These are phyloP conservation scores for Pemphigus obesinymphae DNA, from an alignment of 1,140 invertebrate species.

Conservation along the genomic window DNA sequence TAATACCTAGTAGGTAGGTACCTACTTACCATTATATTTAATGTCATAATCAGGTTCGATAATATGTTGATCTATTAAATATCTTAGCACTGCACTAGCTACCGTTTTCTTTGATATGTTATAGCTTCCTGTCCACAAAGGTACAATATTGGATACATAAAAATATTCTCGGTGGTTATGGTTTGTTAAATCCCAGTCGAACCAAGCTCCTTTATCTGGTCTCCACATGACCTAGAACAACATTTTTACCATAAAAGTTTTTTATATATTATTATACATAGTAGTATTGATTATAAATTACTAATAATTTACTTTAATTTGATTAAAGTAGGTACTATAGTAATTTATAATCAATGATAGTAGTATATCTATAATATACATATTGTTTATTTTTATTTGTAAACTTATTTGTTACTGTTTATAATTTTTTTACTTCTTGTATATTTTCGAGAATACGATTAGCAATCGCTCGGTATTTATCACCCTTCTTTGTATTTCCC, in stretches of 20 bases:
- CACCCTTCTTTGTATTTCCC: slow-evolving; percentile 54
- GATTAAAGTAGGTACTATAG: no score
- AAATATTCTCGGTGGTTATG: slow-evolving; percentile 57
- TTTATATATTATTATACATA: no score
- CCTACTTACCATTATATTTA: slow-evolving; percentile 39
- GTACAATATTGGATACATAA: slow-evolving; percentile 68
- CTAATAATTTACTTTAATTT: no score
- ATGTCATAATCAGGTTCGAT: slow-evolving; percentile 46
- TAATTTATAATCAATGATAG: slow-evolving; percentile 1
- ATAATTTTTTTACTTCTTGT: slow-evolving; percentile 45
- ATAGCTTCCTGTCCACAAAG: slow-evolving; percentile 64
- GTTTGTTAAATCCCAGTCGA: slow-evolving; percentile 61
- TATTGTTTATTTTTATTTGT: no score
- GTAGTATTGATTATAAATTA: no score
- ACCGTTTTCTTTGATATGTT: slow-evolving; percentile 44
- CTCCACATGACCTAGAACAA: slow-evolving; percentile 78
- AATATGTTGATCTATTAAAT: slow-evolving; percentile 55
- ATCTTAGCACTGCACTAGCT: slow-evolving; percentile 52
- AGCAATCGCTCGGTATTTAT: slow-evolving; percentile 53
- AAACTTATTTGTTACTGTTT: no score
- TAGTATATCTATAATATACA: no score
- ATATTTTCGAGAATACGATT: slow-evolving; percentile 52
- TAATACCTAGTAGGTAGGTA: no score
- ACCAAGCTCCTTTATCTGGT: slow-evolving; percentile 64
- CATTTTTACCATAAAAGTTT: no score